A percentile compares a stretch with the other conserved stretches of the same genome.
Conservation (phyloP, 2,797 vertebrate genomes). For the Falco columbarius region DNA sequence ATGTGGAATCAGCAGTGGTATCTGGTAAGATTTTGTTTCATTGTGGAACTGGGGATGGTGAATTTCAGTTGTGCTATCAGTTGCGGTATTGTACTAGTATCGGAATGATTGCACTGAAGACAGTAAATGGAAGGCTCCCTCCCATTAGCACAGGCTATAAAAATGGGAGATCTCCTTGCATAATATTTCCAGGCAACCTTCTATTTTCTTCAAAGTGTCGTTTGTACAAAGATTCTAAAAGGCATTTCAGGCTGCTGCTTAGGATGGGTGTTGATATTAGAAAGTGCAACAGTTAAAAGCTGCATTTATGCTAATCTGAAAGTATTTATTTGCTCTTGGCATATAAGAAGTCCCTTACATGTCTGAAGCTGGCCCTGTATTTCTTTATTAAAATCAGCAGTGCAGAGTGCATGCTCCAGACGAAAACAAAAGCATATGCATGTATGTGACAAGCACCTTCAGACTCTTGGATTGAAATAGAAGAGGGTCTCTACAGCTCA, state of each 20-base stretch:
- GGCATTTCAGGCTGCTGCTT: neutral
- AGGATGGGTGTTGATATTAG: neutral
- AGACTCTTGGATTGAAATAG: neutral
- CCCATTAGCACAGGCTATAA: neutral
- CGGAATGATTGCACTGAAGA: accelerated
- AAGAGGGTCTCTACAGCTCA: neutral
- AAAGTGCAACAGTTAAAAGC: neutral
- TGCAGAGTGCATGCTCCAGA: neutral
- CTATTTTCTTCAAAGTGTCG: accelerated
- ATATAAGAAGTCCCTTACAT: neutral
- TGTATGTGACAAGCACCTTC: neutral
- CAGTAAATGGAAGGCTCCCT: neutral
- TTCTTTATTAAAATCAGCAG: neutral
- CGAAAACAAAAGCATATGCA: neutral
- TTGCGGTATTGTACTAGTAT: neutral
- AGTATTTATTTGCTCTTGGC: neutral
- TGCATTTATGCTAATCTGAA: neutral
- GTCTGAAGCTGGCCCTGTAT: neutral
- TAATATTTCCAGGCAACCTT: neutral
- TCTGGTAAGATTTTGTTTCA: conserved; percentile 83
- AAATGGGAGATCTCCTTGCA: neutral
- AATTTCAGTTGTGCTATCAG: neutral
- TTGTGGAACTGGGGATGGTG: too few relatives aligned
- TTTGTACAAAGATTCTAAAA: neutral
- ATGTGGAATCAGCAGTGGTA: conserved; percentile 99